Percentiles rank a stretch among this genome's conserved stretches.
phyloP scores from a whole-genome alignment of 2,888 invertebrate species.

The Mythimna loreyi region DNA sequence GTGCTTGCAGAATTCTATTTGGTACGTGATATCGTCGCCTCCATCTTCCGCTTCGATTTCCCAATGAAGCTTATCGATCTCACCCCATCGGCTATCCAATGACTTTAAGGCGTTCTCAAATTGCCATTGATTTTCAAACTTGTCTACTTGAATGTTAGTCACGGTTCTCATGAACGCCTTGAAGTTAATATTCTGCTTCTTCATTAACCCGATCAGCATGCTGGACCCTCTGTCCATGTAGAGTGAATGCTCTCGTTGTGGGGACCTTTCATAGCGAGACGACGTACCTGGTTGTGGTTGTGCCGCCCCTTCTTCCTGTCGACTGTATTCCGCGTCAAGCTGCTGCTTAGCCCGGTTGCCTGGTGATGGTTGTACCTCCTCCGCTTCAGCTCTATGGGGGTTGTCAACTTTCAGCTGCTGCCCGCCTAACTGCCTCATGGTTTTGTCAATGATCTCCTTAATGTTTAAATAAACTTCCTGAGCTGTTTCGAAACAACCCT shows the following conservation, averaged over 20 bases:
- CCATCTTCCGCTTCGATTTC: slow-evolving; percentile 9
- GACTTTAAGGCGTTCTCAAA: no score
- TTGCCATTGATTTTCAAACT: slow-evolving; percentile 5
- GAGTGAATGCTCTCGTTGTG: neutral
- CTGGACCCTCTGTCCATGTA: neutral
- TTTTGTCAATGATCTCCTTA: neutral
- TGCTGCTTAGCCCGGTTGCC: neutral
- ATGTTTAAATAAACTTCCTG: slow-evolving; percentile 6
- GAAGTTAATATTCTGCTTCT: slow-evolving; percentile 17
- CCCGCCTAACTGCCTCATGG: neutral
- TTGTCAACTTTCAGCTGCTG: neutral
- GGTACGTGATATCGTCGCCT: neutral
- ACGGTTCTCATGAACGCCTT: slow-evolving; percentile 15
- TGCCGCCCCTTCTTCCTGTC: neutral
- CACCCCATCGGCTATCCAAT: slow-evolving; percentile 10
- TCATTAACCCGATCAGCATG: neutral
- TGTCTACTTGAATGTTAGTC: neutral
- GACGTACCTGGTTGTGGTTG: slow-evolving; percentile 1
- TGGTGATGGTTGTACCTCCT: slow-evolving; percentile 3
- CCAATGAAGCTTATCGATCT: slow-evolving; percentile 24
- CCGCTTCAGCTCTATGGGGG: no score
- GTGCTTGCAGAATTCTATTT: slow-evolving; percentile 3
- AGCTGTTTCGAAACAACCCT: slow-evolving; percentile 12
- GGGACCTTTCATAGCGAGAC: neutral
- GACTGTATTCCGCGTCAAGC: neutral